A percentile compares a stretch with the other conserved stretches of the same genome.
phyloP scores from a whole-genome alignment of 53 echinoderm and acorn worm species.

The Temnopleurus reevesii region DNA sequence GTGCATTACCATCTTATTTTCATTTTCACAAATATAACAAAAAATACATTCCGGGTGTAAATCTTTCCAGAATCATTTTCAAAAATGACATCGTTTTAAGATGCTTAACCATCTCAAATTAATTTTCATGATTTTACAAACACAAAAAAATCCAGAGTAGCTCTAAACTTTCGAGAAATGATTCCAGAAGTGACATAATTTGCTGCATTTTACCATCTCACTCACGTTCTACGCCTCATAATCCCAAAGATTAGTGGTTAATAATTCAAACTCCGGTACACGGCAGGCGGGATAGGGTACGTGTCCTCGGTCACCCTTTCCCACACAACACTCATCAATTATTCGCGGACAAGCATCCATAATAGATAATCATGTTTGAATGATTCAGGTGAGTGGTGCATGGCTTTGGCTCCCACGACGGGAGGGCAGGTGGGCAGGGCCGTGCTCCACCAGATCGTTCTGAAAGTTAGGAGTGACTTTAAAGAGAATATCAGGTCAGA shows the following conservation, averaged over 20 bases:
- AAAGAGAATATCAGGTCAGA: too few relatives aligned
- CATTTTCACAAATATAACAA: too few relatives aligned
- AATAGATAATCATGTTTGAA: conserved; percentile 40
- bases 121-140: too few relatives aligned
- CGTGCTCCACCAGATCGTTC: too few relatives aligned
- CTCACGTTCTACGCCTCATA: background rate
- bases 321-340: conserved; percentile 4
- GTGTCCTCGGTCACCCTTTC: background rate
- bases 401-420: background rate
- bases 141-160: too few relatives aligned
- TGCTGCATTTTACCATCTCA: background rate
- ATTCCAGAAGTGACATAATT: background rate
- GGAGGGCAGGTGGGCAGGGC: background rate
- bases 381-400: background rate
- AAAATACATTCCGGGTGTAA: too few relatives aligned
- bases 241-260: background rate
- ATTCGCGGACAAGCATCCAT: background rate
- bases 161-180: too few relatives aligned
- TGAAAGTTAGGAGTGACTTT: too few relatives aligned
- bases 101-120: too few relatives aligned
- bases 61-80: too few relatives aligned
- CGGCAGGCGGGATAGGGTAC: background rate
- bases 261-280: conserved; percentile 3
- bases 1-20: background rate
- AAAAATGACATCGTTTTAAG: too few relatives aligned